These are phyloP conservation scores for Drosophila nr. perissopoda DNA, from an alignment of 2,888 invertebrate species.

Conservation along the genomic window DNA sequence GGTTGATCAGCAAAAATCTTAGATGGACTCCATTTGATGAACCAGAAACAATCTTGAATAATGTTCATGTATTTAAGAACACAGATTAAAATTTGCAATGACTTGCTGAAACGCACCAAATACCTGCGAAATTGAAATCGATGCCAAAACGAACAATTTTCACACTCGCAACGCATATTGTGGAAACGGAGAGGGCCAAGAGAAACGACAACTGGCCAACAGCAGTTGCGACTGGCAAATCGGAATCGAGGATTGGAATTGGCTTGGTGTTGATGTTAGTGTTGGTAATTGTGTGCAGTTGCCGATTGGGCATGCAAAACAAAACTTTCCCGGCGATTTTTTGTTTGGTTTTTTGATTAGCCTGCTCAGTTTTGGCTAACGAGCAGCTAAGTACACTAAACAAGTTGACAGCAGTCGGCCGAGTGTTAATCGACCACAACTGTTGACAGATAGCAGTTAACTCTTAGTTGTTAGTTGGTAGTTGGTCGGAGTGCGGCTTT, in stretches of 20 bases:
- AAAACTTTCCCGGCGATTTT: slow-evolving; percentile 13
- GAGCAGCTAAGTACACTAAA: slow-evolving; percentile 65
- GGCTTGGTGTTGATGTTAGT: not conserved
- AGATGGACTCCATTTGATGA: not conserved
- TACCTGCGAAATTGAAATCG: slow-evolving; percentile 62
- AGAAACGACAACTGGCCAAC: slow-evolving; percentile 18
- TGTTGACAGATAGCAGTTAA: slow-evolving; percentile 11
- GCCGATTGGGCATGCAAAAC: slow-evolving; percentile 33
- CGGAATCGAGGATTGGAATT: not conserved
- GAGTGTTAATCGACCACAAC: slow-evolving; percentile 48
- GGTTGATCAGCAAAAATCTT: not conserved
- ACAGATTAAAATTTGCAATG: no score
- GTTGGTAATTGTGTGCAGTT: not conserved
- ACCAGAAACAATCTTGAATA: not conserved
- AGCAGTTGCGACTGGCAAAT: not conserved
- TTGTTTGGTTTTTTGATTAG: slow-evolving; percentile 10
- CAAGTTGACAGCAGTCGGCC: slow-evolving; percentile 51
- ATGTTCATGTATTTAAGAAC: not conserved
- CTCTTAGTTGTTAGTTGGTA: not conserved
- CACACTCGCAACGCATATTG: slow-evolving; percentile 45
- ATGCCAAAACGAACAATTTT: slow-evolving; percentile 58
- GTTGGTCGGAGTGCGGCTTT: not conserved
- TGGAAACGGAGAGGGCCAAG: slow-evolving; percentile 4
- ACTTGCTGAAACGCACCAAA: slow-evolving; percentile 58
- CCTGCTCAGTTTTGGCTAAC: slow-evolving; percentile 57